Conservation (phyloP, 2,888 invertebrate species). For the Chymomyza amoena region DNA sequence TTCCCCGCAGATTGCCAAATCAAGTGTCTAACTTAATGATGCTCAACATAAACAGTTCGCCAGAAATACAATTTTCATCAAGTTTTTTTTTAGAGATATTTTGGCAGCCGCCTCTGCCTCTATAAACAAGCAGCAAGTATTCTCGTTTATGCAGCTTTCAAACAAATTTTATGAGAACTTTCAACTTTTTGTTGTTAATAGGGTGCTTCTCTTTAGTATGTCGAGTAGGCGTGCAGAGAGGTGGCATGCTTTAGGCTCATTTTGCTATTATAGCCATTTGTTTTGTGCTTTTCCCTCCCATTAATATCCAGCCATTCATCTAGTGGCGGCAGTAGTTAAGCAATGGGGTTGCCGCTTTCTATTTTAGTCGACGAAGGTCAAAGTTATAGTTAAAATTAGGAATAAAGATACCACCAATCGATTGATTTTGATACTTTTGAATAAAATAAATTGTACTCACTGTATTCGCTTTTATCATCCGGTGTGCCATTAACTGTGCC, state of each 20-base stretch:
- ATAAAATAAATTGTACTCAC: slow-evolving; percentile 81
- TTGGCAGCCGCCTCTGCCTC: slow-evolving; percentile 25
- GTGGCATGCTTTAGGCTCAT: not conserved
- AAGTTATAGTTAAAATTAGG: not conserved
- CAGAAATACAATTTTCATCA: slow-evolving; percentile 21
- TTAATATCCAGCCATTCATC: no score
- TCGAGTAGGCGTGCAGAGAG: slow-evolving; percentile 24
- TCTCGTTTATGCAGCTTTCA: slow-evolving; percentile 33
- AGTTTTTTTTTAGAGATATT: slow-evolving; percentile 14
- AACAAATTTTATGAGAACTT: slow-evolving; percentile 67
- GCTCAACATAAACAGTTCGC: slow-evolving; percentile 65
- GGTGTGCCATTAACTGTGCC: slow-evolving; percentile 91
- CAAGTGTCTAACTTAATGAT: slow-evolving; percentile 71
- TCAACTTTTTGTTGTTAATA: slow-evolving; percentile 49
- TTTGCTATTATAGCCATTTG: not conserved
- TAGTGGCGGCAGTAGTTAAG: slow-evolving; percentile 9
- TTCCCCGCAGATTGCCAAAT: slow-evolving; percentile 60
- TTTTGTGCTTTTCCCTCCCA: not conserved
- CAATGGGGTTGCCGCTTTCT: slow-evolving; percentile 41
- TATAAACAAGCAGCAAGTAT: slow-evolving; percentile 13
- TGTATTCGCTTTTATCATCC: slow-evolving; percentile 89
- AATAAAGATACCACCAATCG: not conserved
- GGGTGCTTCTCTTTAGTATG: not conserved
- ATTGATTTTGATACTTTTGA: not conserved
- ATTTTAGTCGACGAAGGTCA: slow-evolving; percentile 13